Evolutionary conservation across 1,140 invertebrate species (phyloP).

Genomic region (Penaeus chinensis): DNA sequence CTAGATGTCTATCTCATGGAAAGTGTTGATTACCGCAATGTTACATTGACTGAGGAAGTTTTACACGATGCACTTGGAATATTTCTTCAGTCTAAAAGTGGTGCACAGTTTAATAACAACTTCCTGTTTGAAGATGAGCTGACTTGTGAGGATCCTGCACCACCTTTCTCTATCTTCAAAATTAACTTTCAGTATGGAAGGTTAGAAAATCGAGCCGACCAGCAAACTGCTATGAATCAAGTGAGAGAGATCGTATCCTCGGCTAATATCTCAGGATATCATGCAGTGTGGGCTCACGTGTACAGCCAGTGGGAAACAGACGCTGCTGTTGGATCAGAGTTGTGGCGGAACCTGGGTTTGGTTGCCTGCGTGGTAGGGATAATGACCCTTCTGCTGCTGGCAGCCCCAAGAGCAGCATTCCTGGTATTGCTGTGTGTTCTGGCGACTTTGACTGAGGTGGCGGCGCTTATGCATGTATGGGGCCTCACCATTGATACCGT

Average conservation of each 20-base stretch:
- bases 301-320: slow-evolving; percentile 83
- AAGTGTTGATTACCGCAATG: background rate
- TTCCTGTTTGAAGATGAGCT: slow-evolving; percentile 31
- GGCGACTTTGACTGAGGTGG: slow-evolving; percentile 81
- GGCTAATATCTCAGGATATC: slow-evolving; percentile 71
- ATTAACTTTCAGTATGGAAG: slow-evolving; percentile 21
- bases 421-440: slow-evolving; percentile 83
- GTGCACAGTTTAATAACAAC: slow-evolving; percentile 19
- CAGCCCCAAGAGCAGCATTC: slow-evolving; percentile 80
- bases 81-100: slow-evolving; percentile 31
- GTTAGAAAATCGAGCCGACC: background rate
- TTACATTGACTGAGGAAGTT: background rate
- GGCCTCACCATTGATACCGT: slow-evolving; percentile 86
- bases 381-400: slow-evolving; percentile 83
- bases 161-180: slow-evolving; percentile 38
- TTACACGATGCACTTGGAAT: slow-evolving; percentile 25
- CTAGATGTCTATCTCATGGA: slow-evolving; percentile 72
- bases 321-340: slow-evolving; percentile 78
- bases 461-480: slow-evolving; percentile 85
- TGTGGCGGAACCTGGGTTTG: slow-evolving; percentile 81
- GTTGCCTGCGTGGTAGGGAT: slow-evolving; percentile 84
- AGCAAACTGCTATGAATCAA: slow-evolving; percentile 75
- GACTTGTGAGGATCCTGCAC: slow-evolving; percentile 18
- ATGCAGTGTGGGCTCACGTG: slow-evolving; percentile 72
- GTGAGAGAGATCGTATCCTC: slow-evolving; percentile 73